Conservation (phyloP, 2,113 vertebrate species). For the Apteryx mantelli region DNA sequence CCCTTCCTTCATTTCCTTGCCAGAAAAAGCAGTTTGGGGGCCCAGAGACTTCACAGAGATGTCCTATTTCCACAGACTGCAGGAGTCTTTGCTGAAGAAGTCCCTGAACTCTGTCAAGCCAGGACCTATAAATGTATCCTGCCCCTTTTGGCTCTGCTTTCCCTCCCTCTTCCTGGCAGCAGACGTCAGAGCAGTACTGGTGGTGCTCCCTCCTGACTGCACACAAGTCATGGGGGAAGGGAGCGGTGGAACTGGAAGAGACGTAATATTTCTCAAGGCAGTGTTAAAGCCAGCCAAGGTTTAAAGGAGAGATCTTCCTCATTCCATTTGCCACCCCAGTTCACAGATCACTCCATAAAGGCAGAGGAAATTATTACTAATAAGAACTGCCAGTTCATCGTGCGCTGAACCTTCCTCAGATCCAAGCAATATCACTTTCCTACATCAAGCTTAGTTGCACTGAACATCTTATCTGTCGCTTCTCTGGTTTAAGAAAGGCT, state of each 20-base stretch:
- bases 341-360: fast-evolving
- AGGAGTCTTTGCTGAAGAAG: neutral
- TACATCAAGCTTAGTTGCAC: neutral
- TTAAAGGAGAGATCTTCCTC: neutral
- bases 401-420: neutral
- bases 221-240: fast-evolving
- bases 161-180: neutral
- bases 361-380: neutral
- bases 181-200: neutral
- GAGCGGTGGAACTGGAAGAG: neutral
- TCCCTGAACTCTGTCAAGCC: neutral
- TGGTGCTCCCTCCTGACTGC: neutral
- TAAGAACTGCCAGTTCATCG: neutral
- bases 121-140: neutral
- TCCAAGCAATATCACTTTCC: neutral
- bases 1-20: neutral
- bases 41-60: neutral
- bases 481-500: neutral
- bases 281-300: neutral
- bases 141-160: neutral
- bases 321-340: neutral
- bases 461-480: neutral
- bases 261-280: neutral
- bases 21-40: neutral
- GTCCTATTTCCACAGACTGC: neutral